Percentiles rank a stretch among this genome's conserved stretches.
phyloP scores from a whole-genome alignment of 2,888 invertebrate genomes.

The Arenicola marina region DNA sequence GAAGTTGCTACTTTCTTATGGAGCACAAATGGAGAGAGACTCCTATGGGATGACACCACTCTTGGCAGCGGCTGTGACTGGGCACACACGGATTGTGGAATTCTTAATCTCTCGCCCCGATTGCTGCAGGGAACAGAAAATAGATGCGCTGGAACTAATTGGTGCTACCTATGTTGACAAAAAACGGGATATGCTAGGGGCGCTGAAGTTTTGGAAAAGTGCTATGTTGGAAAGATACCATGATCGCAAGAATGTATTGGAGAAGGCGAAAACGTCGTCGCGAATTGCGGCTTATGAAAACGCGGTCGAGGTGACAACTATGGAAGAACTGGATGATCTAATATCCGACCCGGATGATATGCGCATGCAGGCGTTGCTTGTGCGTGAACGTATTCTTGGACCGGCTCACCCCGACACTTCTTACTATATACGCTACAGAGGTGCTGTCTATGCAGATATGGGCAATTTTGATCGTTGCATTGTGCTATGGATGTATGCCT shows the following conservation, averaged over 20 bases:
- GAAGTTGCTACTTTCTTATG: conserved; percentile 82
- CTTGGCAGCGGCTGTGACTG: conserved; percentile 85
- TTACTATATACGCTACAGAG: conserved; percentile 92
- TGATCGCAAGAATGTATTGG: conserved; percentile 62
- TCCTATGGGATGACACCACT: conserved; percentile 96
- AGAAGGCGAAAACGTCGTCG: conserved; percentile 74
- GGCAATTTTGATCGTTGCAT: conserved; percentile 89
- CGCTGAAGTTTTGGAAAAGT: conserved; percentile 84
- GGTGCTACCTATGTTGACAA: conserved; percentile 98
- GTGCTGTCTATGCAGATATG: conserved; percentile 87
- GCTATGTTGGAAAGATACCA: conserved; percentile 75
- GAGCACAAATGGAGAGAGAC: conserved; percentile 91
- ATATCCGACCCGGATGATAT: conserved; percentile 93
- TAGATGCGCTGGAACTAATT: conserved; percentile 87
- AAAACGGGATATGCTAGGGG: conserved; percentile 85
- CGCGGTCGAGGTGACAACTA: conserved; percentile 79
- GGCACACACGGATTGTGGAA: conserved; percentile 90
- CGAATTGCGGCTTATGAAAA: conserved; percentile 87
- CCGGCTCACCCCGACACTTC: conserved; percentile 96
- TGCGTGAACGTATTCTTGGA: conserved; percentile 85
- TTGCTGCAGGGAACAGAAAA: conserved; percentile 71
- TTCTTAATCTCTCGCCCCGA: conserved; percentile 72
- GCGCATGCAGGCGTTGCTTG: conserved; percentile 86
- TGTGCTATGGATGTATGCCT: conserved; percentile 93
- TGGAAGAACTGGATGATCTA: conserved; percentile 80